These are phyloP conservation scores for Desmodus rotundus DNA, from an alignment of 2,113 vertebrate species.

Conservation along the genomic window DNA sequence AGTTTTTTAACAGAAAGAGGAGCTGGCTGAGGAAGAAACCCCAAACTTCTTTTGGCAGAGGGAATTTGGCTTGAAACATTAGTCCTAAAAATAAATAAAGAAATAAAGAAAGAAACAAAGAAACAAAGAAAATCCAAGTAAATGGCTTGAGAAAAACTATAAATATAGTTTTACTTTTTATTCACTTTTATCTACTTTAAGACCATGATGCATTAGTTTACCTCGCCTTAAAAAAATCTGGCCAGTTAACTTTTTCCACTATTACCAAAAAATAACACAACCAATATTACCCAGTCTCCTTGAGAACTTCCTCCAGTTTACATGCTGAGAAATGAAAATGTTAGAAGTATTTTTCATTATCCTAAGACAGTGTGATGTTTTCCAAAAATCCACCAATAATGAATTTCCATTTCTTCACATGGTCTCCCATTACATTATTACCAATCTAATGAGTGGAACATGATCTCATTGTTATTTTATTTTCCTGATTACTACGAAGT, in stretches of 20 bases:
- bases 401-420: not conserved
- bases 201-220: not conserved
- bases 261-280: not conserved
- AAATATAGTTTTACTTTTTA: not conserved
- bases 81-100: slow-evolving; percentile 78
- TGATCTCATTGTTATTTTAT: not conserved
- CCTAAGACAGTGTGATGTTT: not conserved
- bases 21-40: slow-evolving; percentile 92
- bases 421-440: not conserved
- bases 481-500: not conserved
- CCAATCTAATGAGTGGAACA: not conserved
- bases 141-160: not conserved
- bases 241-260: not conserved
- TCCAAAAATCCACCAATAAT: not conserved
- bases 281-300: not conserved
- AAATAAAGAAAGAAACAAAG: not conserved
- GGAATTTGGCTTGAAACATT: slow-evolving; percentile 82
- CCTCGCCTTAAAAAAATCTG: not conserved
- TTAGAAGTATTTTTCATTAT: not conserved
- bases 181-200: not conserved
- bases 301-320: not conserved
- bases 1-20: slow-evolving; percentile 94
- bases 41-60: slow-evolving; percentile 91
- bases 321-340: not conserved
- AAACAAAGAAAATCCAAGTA: slow-evolving; percentile 5